Base-by-base conservation (phyloP, 2,113 vertebrate genomes). In the Speoplatyrhinus poulsoni region DNA sequence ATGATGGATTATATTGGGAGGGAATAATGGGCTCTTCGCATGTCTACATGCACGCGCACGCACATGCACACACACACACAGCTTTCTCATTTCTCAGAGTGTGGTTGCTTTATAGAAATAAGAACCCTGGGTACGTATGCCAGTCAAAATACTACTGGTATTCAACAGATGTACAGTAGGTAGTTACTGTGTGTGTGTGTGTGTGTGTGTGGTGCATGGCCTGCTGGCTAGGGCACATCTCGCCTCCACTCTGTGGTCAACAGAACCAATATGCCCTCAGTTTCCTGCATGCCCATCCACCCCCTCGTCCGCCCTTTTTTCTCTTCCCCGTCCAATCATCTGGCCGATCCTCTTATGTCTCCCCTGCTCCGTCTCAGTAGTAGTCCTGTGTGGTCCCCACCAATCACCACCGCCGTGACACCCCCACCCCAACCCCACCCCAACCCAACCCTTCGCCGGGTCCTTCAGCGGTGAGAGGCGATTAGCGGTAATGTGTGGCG, bases 61-160 rank as follows among this genome's bases (percentile, higher is more conserved):
- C 61, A 62, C 70, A 58, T 57, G 12, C 19, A 50, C 46, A 17
- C 46, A 17, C 49, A 59, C 32, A 73, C 70, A 70, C 68, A 13
- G 7, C 72, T 70, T 65, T 46, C 58, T 36, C 46, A 53, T 17
- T 65, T 68, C 71, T 60, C 17, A 79, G 62, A 71, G 65, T 85
- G 85, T 78, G 83, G 85, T 86, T 71, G 46, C 55, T 65, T 60
- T 80, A 77, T 80, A 84, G 64, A 87, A 88, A 90, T 85, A 87
- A 84, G 75, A 79, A 72, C 56, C 26, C 70, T 77, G 66, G 61
- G 64, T 63, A 62, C 65, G 50, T 63, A 58, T 83, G 86, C 87
- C 86, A 90, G 77, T 63, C 54, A 60, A 84, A 90, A 88, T 69
- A 82, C 63, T 8, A 41, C 49, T 55, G 63, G 66, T 72, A 80